Evolutionary conservation across 1,140 invertebrate species (phyloP), one percentile per base, ranked within the genome.

Genomic region (Cecropterus lyciades): DNA sequence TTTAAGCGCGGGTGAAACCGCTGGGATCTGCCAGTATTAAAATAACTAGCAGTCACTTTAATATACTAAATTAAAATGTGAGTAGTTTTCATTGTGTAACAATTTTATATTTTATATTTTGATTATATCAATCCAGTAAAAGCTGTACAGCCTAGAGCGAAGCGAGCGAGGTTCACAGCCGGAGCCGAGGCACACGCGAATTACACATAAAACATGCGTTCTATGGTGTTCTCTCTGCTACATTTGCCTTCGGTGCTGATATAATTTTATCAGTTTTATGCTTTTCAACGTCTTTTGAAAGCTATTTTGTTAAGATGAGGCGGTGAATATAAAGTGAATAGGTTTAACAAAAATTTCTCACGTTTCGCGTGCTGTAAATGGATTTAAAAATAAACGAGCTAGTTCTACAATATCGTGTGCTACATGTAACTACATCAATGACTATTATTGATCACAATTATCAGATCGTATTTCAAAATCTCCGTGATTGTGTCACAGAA

Each of bases 181-280:
- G n/a, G n/a, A n/a, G n/a, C n/a, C n/a, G n/a, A n/a, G n/a, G n/a
- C n/a, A 30, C 5, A 27, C 27, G 56, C 20, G 42, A 59, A 60
- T 10, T 14, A 48, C 45, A 37, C 43, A 59, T 59, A 60, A 60
- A 60, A 60, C 48, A 60, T 33, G n/a, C 11, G 45, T 10, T 60
- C 8, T 60, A 45, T 42, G 27, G 24, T 60, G 43, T 48, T 8
- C 30, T 43, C 57, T 62, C 56, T 15, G 55, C 55, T 48, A 62
- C 57, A 49, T 62, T 62, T 49, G 11, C 57, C 14, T 6, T 37
- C 27, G 16, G 46, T 33, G 45, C 15, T 27, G 45, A 16, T 30
- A 49, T 62, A 49, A 62, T 62, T 62, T 62, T 62, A 62, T 62
- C 57, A 62, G 57, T 49, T 49, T 62, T 49, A 62, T 62, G 30